These are phyloP conservation scores for Pachypeltis micranthus DNA, from an alignment of 1,140 invertebrate species.

Conservation along the genomic window DNA sequence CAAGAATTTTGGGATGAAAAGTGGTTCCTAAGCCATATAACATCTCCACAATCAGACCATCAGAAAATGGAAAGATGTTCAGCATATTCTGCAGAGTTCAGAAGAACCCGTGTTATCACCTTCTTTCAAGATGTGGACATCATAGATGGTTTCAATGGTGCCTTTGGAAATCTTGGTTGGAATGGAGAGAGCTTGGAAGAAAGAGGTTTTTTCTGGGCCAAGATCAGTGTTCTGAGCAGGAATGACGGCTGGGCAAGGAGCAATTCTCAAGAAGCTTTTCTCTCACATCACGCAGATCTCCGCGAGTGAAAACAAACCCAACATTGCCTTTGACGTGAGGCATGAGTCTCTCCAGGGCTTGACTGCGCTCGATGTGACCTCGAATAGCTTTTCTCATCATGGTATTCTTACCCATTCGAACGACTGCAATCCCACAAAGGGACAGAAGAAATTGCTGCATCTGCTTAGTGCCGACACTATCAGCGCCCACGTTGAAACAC, in stretches of 20 bases:
- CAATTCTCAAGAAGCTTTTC: constrained; percentile 51
- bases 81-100: constrained; percentile 63
- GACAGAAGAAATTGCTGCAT: constrained; percentile 1
- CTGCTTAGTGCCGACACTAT: constrained; percentile 10
- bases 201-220: constrained; percentile 62
- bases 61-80: constrained; percentile 58
- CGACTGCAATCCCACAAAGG: background rate
- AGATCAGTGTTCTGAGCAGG: constrained; percentile 56
- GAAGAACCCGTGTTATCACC: constrained; percentile 57
- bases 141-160: constrained; percentile 53
- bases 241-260: constrained; percentile 51
- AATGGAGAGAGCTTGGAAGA: constrained; percentile 63
- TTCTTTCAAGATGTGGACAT: constrained; percentile 45
- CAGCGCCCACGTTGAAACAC: constrained; percentile 9
- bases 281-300: constrained; percentile 48
- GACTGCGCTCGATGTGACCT: background rate
- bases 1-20: constrained; percentile 45
- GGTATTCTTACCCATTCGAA: constrained; percentile 15
- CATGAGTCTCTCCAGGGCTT: constrained; percentile 34
- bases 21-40: constrained; percentile 57
- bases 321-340: constrained; percentile 54
- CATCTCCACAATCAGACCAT: constrained; percentile 48
- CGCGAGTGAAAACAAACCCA: constrained; percentile 58
- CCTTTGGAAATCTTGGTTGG: constrained; percentile 62
- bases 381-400: constrained; percentile 12